These are phyloP conservation scores for Myotis findleyi DNA, from an alignment of 2,797 vertebrate species.

Conservation along the genomic window DNA sequence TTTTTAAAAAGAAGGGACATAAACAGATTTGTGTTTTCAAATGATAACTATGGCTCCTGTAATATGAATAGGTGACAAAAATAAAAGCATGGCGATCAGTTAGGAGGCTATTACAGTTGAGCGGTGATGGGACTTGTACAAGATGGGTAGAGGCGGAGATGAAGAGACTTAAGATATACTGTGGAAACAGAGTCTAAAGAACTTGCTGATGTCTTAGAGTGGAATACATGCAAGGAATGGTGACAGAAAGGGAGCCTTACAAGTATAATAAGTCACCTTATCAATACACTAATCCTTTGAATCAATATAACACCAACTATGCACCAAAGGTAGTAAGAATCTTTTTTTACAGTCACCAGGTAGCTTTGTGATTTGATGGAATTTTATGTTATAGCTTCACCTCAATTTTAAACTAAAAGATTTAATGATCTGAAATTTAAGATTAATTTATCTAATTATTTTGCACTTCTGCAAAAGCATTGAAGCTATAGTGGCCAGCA, in stretches of 20 bases:
- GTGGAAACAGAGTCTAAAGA: neutral
- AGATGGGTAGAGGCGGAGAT: neutral
- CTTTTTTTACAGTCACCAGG: neutral
- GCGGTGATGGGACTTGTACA: neutral
- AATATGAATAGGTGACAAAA: neutral
- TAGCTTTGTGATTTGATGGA: neutral
- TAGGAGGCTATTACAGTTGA: neutral
- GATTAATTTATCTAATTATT: neutral
- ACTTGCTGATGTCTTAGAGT: neutral
- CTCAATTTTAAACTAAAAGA: constrained; percentile 20
- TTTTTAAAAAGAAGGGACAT: neutral
- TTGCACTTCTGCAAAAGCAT: neutral
- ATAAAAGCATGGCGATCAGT: neutral
- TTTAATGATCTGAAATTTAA: constrained; percentile 7
- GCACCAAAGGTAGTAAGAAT: neutral
- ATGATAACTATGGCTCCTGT: neutral
- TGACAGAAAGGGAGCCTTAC: neutral
- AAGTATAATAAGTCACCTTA: neutral
- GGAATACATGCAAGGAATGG: neutral
- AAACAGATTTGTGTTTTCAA: neutral
- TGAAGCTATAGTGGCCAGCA: neutral
- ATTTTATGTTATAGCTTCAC: neutral
- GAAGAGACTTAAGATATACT: neutral
- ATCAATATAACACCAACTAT: neutral
- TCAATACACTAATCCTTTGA: neutral